A percentile compares a stretch with the other conserved stretches of the same genome.
Evolutionary conservation across 2,113 vertebrate species (phyloP).

Genomic region (Columba livia): DNA sequence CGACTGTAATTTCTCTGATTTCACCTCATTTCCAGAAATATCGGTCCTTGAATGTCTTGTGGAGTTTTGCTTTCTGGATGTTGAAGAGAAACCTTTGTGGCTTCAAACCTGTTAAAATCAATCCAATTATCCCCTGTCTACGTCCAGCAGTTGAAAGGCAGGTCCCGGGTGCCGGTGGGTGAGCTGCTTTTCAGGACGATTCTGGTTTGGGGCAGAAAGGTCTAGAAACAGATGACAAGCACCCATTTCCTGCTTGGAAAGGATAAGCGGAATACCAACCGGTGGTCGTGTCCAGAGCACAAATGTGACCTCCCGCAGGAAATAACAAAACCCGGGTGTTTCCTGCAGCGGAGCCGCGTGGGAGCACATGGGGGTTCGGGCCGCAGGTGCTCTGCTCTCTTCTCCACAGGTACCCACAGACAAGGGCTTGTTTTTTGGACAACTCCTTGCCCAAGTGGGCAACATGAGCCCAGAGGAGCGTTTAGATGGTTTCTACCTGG

Average conservation of each 20-base stretch:
- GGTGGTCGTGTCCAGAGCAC: not conserved
- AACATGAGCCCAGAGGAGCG: not conserved
- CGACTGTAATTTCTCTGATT: not conserved
- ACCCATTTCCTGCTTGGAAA: not conserved
- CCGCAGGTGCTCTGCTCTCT: not conserved
- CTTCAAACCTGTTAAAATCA: not conserved
- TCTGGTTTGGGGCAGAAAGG: conserved; percentile 30
- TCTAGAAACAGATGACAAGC: not conserved
- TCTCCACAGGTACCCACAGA: not conserved
- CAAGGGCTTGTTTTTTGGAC: not conserved
- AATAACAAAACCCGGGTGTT: conserved; percentile 11
- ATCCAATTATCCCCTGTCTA: not conserved
- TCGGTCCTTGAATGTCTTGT: conserved; percentile 47
- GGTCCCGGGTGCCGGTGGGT: conserved; percentile 39
- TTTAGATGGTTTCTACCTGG: not conserved
- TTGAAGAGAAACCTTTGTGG: conserved; percentile 70
- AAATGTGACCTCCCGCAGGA: not conserved
- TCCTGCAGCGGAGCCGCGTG: not conserved
- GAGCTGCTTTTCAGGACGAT: conserved; percentile 56
- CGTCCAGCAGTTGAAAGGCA: conserved; percentile 62
- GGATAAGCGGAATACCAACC: not conserved
- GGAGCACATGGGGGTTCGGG: rapidly evolving
- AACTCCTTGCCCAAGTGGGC: not conserved
- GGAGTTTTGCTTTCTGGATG: conserved; percentile 40
- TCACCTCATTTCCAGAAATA: conserved; percentile 56